Base-by-base conservation (phyloP, 2,888 invertebrate genomes). In the Eristalis arbustorum region DNA sequence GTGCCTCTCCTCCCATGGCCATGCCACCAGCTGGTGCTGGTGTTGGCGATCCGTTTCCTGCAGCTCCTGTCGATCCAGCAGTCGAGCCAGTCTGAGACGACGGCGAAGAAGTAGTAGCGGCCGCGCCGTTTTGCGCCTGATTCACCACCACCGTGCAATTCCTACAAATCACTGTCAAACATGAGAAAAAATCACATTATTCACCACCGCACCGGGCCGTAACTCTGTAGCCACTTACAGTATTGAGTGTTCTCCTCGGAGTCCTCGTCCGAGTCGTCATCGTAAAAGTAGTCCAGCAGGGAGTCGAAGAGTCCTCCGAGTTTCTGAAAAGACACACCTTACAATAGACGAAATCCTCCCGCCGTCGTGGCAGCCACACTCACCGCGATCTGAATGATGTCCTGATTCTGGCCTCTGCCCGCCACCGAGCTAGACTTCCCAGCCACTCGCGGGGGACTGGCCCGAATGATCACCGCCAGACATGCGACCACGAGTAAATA, bases 121-220 rank as follows among this genome's bases (percentile, higher is more conserved):
- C 0, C 0, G 49, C 18, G 18, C 18, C 49, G 1, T 18, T 8
- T 49, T 49, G 49, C 8, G 8, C 4, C 49, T 49, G 49, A 22
- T 63, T 62, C 3, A 73, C 6, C 10, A 73, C 49, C 6, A 73
- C 31, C n/a, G 72, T 73, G 31, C 72, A 73, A 5, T 73, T 73
- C 5, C 22, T 23, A 13, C 72, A 72, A 42, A 72, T 42, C 11
- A 72, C 72, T 72, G 14, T 0, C 5, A 37, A 37, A 56, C 18
- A 28, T 4, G 14, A 3, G 10, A n/a, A 37, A 37, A 56, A 28
- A 28, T 4, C 23, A 3, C n/a, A n/a, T 14, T 42, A 13, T n/a
- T 57, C 14, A 4, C 1, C 10, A 5, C 14, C 8, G 14, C 14
- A 6, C 40, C 5, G 10, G 14, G 1, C 22, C 14, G 28, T 23